A percentile compares a stretch with the other conserved stretches of the same genome.
Evolutionary conservation across 2,888 invertebrate genomes (phyloP).

Genomic region (Nomada flava): DNA sequence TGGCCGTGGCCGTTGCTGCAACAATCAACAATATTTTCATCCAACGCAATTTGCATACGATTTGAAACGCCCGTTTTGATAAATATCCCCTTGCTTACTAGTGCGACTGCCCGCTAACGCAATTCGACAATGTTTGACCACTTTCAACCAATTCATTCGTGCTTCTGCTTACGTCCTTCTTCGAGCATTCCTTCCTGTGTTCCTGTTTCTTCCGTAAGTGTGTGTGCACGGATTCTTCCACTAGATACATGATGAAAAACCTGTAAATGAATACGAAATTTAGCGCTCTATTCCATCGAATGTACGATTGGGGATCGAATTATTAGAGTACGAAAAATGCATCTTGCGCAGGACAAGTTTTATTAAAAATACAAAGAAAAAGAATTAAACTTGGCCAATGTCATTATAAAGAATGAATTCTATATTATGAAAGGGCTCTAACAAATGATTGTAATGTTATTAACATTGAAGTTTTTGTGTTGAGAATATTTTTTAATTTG

Average conservation of each 20-base stretch:
- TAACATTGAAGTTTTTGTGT: background rate
- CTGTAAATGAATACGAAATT: conserved; percentile 55
- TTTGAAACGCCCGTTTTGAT: no score
- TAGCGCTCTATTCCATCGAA: no score
- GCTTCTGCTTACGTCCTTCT: conserved; percentile 75
- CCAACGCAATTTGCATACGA: conserved; percentile 15
- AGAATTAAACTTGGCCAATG: no score
- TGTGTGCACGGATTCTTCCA: conserved; percentile 92
- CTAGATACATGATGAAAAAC: conserved; percentile 85
- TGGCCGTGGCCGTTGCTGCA: conserved; percentile 63
- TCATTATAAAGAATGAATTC: no score
- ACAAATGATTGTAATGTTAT: background rate
- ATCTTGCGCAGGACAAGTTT: no score
- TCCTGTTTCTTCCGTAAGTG: conserved; percentile 85
- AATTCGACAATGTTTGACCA: conserved; percentile 62
- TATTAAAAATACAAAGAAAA: no score
- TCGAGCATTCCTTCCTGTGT: conserved; percentile 21
- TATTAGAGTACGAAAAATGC: no score
- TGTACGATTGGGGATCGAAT: no score
- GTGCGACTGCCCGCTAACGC: conserved; percentile 68
- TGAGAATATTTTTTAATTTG: background rate
- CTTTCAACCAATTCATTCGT: conserved; percentile 81
- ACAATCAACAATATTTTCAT: conserved; percentile 30
- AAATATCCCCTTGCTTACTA: conserved; percentile 62
- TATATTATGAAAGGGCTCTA: no score